Percentiles rank a stretch among this genome's conserved stretches.
phyloP scores from a whole-genome alignment of 2,888 invertebrate genomes.

The Cantharis rufa region DNA sequence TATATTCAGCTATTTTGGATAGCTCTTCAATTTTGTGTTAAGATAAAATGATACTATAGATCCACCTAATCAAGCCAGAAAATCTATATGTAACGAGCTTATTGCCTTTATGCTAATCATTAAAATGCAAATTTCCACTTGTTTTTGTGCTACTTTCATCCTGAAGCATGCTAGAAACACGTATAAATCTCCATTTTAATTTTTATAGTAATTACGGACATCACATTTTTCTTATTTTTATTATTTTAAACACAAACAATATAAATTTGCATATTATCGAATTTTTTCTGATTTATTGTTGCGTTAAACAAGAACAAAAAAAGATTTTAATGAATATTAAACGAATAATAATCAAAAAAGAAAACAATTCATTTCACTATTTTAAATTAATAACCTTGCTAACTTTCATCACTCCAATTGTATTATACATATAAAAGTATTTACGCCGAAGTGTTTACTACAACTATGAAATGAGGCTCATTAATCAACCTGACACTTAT shows the following conservation, averaged over 20 bases:
- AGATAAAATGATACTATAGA: background rate
- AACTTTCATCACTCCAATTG: background rate
- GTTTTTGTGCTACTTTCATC: background rate
- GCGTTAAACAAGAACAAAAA: background rate
- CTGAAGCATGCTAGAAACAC: constrained; percentile 1
- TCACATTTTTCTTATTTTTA: background rate
- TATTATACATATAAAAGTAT: background rate
- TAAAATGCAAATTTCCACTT: constrained; percentile 9
- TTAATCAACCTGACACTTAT: constrained; percentile 20
- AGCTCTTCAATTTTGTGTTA: background rate
- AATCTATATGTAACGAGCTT: constrained; percentile 4
- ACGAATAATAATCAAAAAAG: background rate
- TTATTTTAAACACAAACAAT: background rate
- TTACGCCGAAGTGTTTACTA: constrained; percentile 6
- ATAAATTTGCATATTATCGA: background rate
- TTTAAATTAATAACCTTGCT: background rate
- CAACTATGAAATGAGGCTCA: constrained; percentile 7
- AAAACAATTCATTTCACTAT: background rate
- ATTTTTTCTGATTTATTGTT: background rate
- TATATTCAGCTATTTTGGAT: background rate
- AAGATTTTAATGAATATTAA: background rate
- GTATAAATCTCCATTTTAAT: background rate
- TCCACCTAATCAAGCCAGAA: background rate
- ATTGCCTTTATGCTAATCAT: background rate
- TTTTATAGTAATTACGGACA: background rate